Base-by-base conservation (phyloP, 2,888 invertebrate species). In the Agrilus mali region DNA sequence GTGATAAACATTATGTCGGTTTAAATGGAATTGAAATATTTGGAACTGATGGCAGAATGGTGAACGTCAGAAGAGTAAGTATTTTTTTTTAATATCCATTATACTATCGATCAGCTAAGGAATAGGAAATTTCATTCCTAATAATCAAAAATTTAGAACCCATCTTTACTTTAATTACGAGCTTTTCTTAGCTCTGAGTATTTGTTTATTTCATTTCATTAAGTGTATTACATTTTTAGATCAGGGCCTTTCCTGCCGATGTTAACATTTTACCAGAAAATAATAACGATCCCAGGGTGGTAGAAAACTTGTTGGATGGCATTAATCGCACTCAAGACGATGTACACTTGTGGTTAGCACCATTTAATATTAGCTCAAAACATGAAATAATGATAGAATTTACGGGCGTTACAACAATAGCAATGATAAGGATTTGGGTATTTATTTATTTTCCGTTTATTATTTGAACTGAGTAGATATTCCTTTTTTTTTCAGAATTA, bases 1-100 rank as follows among this genome's bases (percentile, higher is more conserved):
- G 86, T 7, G 87, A 87, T 60, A 76, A 77, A 52, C 78, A 83
- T 63, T 78, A 82, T 53, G 80, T 87, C 12, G 87, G 86, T 1
- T 63, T 87, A 42, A 86, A 85, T 58, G 86, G 86, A 3, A 73
- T 87, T 41, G 86, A 87, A 62, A 65, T 86, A 47, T 87, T 84
- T 59, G 76, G 78, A 47, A 65, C 68, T 13, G 67, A 69, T 40
- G 86, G 86, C 8, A 68, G 74, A 48, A 65, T 70, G 31, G 74
- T 77, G 2, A 57, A 61, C 39, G 69, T 83, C 44, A 69, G 74
- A 58, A 76, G 79, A 71, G 84, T 84, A 61, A 54, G 42, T 40
- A 22, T 37, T 16, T 15, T 27, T 39, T 27, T 5, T 17, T 16
- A 10, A 14, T 37, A 36, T n/a, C n/a, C n/a, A n/a, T n/a, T n/a